Evolutionary conservation across 2,888 invertebrate species (phyloP).

Genomic region (Julus scanicus): DNA sequence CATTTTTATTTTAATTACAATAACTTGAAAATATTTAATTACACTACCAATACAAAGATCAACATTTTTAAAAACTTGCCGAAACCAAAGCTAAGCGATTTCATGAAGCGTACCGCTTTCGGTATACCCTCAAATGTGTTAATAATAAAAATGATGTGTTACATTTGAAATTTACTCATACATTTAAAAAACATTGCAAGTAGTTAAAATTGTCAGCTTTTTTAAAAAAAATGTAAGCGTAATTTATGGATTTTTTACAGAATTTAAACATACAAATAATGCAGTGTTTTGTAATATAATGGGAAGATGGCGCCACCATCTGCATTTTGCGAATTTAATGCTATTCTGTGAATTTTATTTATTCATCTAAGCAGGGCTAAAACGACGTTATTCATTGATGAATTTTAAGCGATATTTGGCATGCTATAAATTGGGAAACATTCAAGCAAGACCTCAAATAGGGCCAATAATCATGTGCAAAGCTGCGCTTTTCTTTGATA

Average conservation of each 20-base stretch:
- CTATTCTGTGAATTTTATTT: too few species aligned
- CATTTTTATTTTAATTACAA: slow-evolving; percentile 37
- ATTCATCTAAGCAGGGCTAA: not conserved
- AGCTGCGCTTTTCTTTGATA: too few species aligned
- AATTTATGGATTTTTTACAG: not conserved
- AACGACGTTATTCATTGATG: not conserved
- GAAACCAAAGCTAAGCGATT: not conserved
- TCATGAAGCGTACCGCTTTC: not conserved
- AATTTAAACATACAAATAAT: not conserved
- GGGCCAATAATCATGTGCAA: too few species aligned
- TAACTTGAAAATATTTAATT: not conserved
- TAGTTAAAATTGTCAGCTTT: not conserved
- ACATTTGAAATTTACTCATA: too few species aligned
- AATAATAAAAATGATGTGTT: not conserved
- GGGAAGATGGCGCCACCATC: slow-evolving; percentile 47
- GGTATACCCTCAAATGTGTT: not conserved
- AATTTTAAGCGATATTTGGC: too few species aligned
- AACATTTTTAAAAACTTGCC: slow-evolving; percentile 31
- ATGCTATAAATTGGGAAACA: too few species aligned
- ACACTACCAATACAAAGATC: not conserved
- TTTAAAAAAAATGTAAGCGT: not conserved
- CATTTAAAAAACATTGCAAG: not conserved
- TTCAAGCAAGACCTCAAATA: too few species aligned
- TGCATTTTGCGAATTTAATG: too few species aligned
- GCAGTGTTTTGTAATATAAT: not conserved